These are phyloP conservation scores for Crossaster papposus DNA, from an alignment of 53 echinoderm and acorn worm species.

Conservation along the genomic window DNA sequence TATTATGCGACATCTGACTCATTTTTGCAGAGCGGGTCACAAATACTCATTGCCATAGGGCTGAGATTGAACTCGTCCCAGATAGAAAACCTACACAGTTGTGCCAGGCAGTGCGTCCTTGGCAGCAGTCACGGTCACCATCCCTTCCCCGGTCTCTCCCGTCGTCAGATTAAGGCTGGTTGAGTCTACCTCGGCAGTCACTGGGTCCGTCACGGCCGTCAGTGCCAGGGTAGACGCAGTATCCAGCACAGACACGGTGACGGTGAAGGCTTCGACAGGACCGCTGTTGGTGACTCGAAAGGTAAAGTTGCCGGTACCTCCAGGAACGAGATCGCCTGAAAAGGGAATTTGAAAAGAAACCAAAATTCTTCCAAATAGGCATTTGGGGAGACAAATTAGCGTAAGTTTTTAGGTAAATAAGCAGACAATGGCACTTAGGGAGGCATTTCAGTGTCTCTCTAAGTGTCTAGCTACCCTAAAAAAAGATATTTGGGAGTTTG, in stretches of 20 bases:
- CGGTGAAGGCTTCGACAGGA: background rate
- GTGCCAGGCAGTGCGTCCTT: background rate
- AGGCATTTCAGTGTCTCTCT: too few relatives aligned
- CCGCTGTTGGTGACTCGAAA: slow-evolving; percentile 45
- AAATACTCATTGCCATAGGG: background rate
- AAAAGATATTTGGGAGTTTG: too few relatives aligned
- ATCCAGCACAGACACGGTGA: slow-evolving; percentile 9
- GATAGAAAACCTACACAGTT: background rate
- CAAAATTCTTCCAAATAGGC: too few relatives aligned
- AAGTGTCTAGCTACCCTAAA: too few relatives aligned
- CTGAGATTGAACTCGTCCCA: background rate
- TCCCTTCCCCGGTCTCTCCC: slow-evolving; percentile 13
- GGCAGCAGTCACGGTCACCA: slow-evolving; percentile 11
- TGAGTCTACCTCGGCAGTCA: slow-evolving; percentile 5
- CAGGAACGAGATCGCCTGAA: background rate
- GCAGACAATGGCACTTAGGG: too few relatives aligned
- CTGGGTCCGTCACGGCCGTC: background rate
- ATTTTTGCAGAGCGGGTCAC: too few relatives aligned
- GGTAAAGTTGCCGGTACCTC: slow-evolving; percentile 26
- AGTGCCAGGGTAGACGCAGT: background rate
- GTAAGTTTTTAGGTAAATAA: too few relatives aligned
- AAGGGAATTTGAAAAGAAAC: background rate
- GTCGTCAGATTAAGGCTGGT: background rate
- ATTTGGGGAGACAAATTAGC: too few relatives aligned
- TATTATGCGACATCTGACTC: too few relatives aligned